These are phyloP conservation scores for Drosophila subquinaria DNA, from an alignment of 2,888 invertebrate genomes.

Conservation along the genomic window DNA sequence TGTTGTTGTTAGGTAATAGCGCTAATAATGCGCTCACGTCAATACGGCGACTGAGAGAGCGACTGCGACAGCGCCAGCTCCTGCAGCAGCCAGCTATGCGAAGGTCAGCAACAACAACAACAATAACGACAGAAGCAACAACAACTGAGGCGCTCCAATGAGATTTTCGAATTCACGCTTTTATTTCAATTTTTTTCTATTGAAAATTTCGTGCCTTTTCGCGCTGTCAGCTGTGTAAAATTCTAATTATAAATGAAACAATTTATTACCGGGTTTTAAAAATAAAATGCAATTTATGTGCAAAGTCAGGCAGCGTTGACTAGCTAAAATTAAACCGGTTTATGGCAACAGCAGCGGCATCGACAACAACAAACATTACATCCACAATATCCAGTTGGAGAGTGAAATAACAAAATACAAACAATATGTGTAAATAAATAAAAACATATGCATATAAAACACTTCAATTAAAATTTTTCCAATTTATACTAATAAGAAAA, in stretches of 20 bases:
- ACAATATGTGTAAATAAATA: constrained; percentile 22
- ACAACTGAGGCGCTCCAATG: constrained; percentile 30
- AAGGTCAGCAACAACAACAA: constrained; percentile 67
- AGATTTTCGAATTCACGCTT: constrained; percentile 24
- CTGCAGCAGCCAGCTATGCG: constrained; percentile 68
- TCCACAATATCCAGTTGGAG: constrained; percentile 28
- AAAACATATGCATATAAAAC: neutral
- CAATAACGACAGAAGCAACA: constrained; percentile 30
- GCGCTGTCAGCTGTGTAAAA: constrained; percentile 70
- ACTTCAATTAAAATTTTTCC: constrained; percentile 12
- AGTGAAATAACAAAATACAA: constrained; percentile 33
- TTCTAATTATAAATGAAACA: constrained; percentile 80
- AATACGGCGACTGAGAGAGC: constrained; percentile 28
- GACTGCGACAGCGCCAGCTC: constrained; percentile 49
- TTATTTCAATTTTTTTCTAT: constrained; percentile 19
- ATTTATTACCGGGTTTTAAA: constrained; percentile 80
- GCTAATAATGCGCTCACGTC: constrained; percentile 57
- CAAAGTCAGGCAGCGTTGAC: constrained; percentile 52
- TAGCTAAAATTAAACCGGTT: constrained; percentile 68
- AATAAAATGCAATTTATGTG: constrained; percentile 76
- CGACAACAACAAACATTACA: constrained; percentile 28
- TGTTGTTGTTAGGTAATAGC: constrained; percentile 62
- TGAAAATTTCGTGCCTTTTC: constrained; percentile 29
- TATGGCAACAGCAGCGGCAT: constrained; percentile 23
- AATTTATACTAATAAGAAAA: neutral